These are phyloP conservation scores for Ceyx cyanopectus DNA, from an alignment of 2,113 vertebrate species.

Conservation along the genomic window DNA sequence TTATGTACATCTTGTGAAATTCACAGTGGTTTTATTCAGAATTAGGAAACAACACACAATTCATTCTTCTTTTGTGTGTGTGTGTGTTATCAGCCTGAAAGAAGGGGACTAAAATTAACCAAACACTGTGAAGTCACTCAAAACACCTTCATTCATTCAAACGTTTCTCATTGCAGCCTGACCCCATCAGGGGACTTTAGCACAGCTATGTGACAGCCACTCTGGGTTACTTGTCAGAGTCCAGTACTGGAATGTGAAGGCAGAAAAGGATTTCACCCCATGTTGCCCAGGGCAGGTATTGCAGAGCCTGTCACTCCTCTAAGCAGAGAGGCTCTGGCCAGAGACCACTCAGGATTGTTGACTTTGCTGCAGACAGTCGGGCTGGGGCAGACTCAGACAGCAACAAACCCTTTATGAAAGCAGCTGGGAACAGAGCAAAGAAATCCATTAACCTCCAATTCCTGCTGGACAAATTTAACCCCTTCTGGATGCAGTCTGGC, in stretches of 20 bases:
- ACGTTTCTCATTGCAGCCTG: neutral
- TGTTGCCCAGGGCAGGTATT: neutral
- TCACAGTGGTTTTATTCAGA: neutral
- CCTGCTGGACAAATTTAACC: slow-evolving; percentile 12
- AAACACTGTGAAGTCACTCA: neutral
- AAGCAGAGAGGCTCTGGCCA: fast-evolving
- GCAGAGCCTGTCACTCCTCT: neutral
- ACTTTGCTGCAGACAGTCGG: slow-evolving; percentile 55
- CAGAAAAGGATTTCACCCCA: neutral
- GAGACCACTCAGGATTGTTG: neutral
- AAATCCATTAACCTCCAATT: neutral
- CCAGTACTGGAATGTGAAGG: neutral
- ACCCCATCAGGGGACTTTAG: neutral
- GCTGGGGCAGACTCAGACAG: slow-evolving; percentile 41
- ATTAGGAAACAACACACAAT: neutral
- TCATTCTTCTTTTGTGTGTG: neutral
- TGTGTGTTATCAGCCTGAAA: neutral
- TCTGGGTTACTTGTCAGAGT: neutral
- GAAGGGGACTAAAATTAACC: slow-evolving; percentile 1
- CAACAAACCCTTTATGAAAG: slow-evolving; percentile 55
- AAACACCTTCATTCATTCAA: neutral
- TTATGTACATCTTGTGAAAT: neutral
- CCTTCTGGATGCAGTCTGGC: neutral
- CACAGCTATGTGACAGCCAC: neutral
- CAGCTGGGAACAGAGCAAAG: slow-evolving; percentile 42